These are phyloP conservation scores for Helicoverpa assulta DNA, from an alignment of 2,888 invertebrate species.

Conservation along the genomic window DNA sequence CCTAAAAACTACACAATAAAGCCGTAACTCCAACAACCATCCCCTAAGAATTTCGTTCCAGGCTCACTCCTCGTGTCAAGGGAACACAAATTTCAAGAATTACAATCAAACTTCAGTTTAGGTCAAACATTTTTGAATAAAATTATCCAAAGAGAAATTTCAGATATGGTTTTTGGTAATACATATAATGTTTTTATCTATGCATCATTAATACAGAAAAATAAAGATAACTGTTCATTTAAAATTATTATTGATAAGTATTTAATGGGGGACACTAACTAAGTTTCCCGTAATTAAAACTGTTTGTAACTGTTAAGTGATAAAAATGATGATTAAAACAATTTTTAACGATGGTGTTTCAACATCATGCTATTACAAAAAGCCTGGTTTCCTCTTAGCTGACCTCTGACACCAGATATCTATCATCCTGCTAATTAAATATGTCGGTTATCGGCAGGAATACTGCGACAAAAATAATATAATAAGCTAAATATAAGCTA, in stretches of 20 bases:
- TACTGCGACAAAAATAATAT: constrained; percentile 60
- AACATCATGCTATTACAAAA: constrained; percentile 61
- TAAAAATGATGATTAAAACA: constrained; percentile 80
- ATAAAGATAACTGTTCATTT: constrained; percentile 75
- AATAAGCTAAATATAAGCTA: constrained; percentile 45
- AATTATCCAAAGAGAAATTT: constrained; percentile 36
- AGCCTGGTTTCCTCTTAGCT: constrained; percentile 77
- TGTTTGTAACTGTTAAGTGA: constrained; percentile 77
- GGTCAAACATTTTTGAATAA: constrained; percentile 42
- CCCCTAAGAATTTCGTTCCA: constrained; percentile 30
- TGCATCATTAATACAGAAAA: constrained; percentile 64
- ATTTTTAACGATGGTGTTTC: constrained; percentile 74
- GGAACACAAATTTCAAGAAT: constrained; percentile 61
- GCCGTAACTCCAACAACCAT: constrained; percentile 26
- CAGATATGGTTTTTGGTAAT: constrained; percentile 29
- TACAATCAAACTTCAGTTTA: constrained; percentile 56
- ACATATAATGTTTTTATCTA: constrained; percentile 58
- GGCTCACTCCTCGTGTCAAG: constrained; percentile 47
- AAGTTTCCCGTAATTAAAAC: constrained; percentile 85
- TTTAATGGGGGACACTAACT: constrained; percentile 77
- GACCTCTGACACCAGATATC: constrained; percentile 87
- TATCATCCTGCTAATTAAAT: constrained; percentile 80
- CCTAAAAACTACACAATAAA: constrained; percentile 46
- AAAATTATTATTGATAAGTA: constrained; percentile 75
- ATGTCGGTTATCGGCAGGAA: constrained; percentile 63